Evolutionary conservation across 1,140 invertebrate genomes (phyloP).

Genomic region (Hydropsyche tenuis): DNA sequence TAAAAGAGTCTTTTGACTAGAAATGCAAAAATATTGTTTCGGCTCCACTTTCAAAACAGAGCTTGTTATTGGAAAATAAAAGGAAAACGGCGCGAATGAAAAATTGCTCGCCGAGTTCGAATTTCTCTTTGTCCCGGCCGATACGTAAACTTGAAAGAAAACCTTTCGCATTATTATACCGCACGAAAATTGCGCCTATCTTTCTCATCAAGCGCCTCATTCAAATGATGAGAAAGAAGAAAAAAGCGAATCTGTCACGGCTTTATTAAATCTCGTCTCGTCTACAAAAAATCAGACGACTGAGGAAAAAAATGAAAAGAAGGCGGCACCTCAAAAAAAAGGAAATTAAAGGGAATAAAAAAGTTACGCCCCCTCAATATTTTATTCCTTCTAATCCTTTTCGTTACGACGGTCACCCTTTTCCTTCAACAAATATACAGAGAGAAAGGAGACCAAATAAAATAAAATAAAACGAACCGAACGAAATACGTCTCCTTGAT

Average conservation of each 20-base stretch:
- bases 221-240: neutral
- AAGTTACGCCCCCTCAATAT: neutral
- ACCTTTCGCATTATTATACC: neutral
- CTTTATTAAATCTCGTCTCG: conserved; percentile 17
- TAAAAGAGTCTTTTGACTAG: neutral
- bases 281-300: neutral
- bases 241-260: conserved; percentile 19
- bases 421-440: neutral
- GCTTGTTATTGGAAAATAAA: neutral
- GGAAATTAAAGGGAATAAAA: conserved; percentile 15
- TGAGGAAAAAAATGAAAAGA: conserved; percentile 4
- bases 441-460: neutral
- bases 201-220: conserved; percentile 14
- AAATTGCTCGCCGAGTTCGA: neutral
- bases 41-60: neutral
- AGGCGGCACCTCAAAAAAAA: conserved; percentile 5
- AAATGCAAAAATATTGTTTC: conserved; percentile 5
- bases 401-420: conserved; percentile 31
- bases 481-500: neutral
- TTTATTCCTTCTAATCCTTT: conserved; percentile 32
- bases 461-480: neutral
- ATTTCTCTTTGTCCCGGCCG: neutral
- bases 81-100: neutral
- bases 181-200: conserved; percentile 5
- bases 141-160: neutral